These are phyloP conservation scores for Herminia tarsipennalis DNA, from an alignment of 2,888 invertebrate species.

Conservation along the genomic window DNA sequence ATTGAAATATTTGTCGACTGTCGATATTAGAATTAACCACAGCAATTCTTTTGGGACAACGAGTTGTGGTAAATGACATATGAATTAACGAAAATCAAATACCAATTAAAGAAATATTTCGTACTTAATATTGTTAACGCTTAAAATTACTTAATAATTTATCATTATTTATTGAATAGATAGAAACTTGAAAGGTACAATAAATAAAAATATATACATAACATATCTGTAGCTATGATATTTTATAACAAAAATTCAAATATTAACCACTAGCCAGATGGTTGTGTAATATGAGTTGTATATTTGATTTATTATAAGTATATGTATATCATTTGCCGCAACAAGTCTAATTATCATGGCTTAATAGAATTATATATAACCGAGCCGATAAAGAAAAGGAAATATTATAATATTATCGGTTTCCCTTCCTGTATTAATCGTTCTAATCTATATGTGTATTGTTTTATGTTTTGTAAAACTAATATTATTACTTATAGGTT, in stretches of 20 bases:
- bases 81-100: not conserved
- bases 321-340: constrained; percentile 38
- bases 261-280: no score
- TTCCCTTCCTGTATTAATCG: constrained; percentile 39
- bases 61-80: constrained; percentile 53
- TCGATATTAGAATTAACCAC: constrained; percentile 62
- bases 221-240: no score
- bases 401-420: constrained; percentile 20
- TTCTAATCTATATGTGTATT: constrained; percentile 29
- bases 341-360: constrained; percentile 63
- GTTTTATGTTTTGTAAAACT: constrained; percentile 10
- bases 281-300: not conserved
- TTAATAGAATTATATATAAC: constrained; percentile 67
- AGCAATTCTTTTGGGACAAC: constrained; percentile 73
- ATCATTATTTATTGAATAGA: no score
- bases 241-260: no score
- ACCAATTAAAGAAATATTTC: not conserved
- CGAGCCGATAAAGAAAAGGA: constrained; percentile 25
- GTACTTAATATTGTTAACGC: no score
- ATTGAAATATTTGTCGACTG: constrained; percentile 28
- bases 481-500: constrained; percentile 14
- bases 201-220: no score
- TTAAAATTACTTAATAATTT: no score
- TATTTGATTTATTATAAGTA: not conserved
- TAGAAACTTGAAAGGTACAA: no score